Evolutionary conservation across 2,113 vertebrate species (phyloP).

Genomic region (Bettongia penicillata): DNA sequence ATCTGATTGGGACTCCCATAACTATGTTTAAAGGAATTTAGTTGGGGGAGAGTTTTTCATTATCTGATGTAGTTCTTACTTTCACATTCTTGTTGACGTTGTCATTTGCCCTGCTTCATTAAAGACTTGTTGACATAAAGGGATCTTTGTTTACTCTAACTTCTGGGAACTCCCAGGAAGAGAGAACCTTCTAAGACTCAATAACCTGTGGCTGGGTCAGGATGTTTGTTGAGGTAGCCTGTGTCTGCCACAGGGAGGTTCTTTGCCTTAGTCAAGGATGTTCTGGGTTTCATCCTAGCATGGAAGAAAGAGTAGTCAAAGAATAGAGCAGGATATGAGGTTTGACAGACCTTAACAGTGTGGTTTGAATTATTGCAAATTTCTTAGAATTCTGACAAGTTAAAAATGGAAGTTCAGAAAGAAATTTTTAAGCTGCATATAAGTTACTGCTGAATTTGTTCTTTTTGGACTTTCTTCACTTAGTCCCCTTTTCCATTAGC

Average conservation of each 20-base stretch:
- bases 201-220: not conserved
- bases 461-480: not conserved
- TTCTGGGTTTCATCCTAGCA: not conserved
- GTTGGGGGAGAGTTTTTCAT: not conserved
- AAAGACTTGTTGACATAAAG: not conserved
- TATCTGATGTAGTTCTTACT: not conserved
- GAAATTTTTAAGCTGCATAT: not conserved
- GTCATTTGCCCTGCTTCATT: not conserved
- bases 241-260: not conserved
- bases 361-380: not conserved
- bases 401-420: not conserved
- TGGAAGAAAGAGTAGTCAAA: not conserved
- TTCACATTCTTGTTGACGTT: not conserved
- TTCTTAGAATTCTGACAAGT: not conserved
- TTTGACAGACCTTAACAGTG: not conserved
- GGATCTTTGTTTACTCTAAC: not conserved
- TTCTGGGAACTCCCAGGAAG: not conserved
- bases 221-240: not conserved
- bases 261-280: not conserved
- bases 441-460: not conserved
- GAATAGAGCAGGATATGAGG: not conserved
- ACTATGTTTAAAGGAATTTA: not conserved
- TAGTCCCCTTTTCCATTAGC: not conserved
- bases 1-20: not conserved
- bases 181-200: constrained; percentile 8